phyloP scores from a whole-genome alignment of 1,140 invertebrate species.

The Bombus haemorrhoidalis region DNA sequence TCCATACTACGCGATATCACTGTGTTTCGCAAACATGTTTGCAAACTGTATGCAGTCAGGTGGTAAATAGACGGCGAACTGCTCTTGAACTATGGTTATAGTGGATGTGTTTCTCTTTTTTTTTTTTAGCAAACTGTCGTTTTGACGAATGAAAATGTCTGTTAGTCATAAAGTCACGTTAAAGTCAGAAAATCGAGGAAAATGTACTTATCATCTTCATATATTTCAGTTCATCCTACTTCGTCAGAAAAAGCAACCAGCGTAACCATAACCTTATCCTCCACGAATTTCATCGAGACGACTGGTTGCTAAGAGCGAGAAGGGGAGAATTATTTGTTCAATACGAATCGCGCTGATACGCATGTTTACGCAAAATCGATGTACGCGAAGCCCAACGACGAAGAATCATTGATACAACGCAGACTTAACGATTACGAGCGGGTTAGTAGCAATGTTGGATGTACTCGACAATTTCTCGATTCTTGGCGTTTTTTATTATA shows the following conservation, averaged over 20 bases:
- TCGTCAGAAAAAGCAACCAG: no score
- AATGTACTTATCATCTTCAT: no score
- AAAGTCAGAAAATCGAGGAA: no score
- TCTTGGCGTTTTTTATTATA: not conserved
- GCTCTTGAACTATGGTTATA: not conserved
- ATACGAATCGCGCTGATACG: slow-evolving; percentile 2
- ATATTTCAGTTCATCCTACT: no score
- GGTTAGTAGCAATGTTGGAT: not conserved
- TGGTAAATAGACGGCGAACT: not conserved
- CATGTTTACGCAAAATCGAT: slow-evolving; percentile 23
- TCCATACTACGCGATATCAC: not conserved
- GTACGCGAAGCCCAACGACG: not conserved
- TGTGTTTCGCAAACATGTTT: not conserved
- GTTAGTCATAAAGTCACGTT: no score
- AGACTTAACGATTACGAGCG: slow-evolving; percentile 31
- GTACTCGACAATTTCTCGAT: no score
- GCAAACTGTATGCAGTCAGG: not conserved
- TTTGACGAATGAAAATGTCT: not conserved
- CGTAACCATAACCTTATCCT: not conserved
- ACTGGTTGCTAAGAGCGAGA: slow-evolving; percentile 2
- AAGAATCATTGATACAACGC: slow-evolving; percentile 56
- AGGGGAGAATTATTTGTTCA: not conserved
- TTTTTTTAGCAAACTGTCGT: not conserved
- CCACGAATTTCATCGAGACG: no score
- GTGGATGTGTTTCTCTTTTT: not conserved